Percentiles rank a stretch among this genome's conserved stretches.
Evolutionary conservation across 2,888 invertebrate species (phyloP).

Genomic region (Plagiodera versicolora): DNA sequence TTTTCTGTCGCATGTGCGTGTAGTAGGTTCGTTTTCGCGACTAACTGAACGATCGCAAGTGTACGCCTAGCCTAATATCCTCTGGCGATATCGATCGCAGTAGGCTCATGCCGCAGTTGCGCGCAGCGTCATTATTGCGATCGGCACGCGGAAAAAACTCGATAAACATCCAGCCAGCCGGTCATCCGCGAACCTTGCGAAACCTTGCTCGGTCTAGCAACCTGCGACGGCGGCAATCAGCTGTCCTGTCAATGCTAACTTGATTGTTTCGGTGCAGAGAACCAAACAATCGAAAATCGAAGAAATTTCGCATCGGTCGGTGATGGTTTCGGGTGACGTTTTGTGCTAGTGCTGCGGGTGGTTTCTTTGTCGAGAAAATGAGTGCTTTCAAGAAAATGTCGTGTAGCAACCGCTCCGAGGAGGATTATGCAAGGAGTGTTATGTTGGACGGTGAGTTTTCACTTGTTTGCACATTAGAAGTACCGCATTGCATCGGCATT

Average conservation of each 20-base stretch:
- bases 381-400: constrained; percentile 40
- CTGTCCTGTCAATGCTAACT: constrained; percentile 30
- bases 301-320: not conserved
- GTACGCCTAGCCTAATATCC: not conserved
- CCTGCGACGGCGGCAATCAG: constrained; percentile 26
- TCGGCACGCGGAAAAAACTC: not conserved
- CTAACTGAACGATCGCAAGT: too few species aligned
- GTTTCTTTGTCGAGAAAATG: constrained; percentile 32
- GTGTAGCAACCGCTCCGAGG: constrained; percentile 38
- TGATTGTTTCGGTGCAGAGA: constrained; percentile 17
- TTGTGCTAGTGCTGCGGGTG: constrained; percentile 5
- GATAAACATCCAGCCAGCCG: constrained; percentile 14
- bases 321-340: not conserved
- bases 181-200: constrained; percentile 32
- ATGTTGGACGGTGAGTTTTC: constrained; percentile 48
- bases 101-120: not conserved
- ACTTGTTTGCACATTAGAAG: not conserved
- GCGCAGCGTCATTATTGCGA: not conserved
- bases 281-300: constrained; percentile 1
- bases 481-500: not conserved
- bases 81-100: not conserved
- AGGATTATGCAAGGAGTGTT: constrained; percentile 47
- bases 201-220: constrained; percentile 26
- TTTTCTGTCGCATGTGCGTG: too few species aligned
- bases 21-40: too few species aligned